These are phyloP conservation scores for Chymomyza costata DNA, from an alignment of 1,140 invertebrate species.

Conservation along the genomic window DNA sequence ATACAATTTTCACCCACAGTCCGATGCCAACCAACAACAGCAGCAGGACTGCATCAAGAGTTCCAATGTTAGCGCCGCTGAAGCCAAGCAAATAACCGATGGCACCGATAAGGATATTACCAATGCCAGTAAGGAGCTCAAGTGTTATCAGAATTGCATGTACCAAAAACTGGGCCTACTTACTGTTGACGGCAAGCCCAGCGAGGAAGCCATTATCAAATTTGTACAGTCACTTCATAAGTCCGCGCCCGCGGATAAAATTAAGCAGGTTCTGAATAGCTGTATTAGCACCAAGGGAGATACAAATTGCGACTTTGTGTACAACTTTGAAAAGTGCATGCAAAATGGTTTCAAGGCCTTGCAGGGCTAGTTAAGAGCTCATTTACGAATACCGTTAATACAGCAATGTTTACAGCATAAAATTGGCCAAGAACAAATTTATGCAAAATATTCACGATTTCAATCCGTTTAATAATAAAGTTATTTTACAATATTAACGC, in stretches of 20 bases:
- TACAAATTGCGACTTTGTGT: constrained; percentile 32
- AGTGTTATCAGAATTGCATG: constrained; percentile 54
- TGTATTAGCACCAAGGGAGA: constrained; percentile 19
- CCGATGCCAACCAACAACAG: constrained; percentile 28
- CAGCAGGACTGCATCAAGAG: constrained; percentile 57
- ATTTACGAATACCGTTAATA: not conserved
- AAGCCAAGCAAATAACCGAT: constrained; percentile 23
- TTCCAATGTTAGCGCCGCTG: constrained; percentile 33
- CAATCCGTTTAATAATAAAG: constrained; percentile 51
- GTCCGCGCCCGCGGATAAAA: constrained; percentile 31
- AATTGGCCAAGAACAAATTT: no score
- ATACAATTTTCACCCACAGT: not conserved
- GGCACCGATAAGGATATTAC: constrained; percentile 38
- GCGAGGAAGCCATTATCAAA: constrained; percentile 35
- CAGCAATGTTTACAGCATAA: not conserved
- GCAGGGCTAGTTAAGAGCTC: not conserved
- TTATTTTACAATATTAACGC: constrained; percentile 53
- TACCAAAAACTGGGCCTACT: constrained; percentile 54
- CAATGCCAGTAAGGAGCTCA: constrained; percentile 38
- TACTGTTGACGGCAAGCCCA: constrained; percentile 24
- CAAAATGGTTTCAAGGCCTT: constrained; percentile 33
- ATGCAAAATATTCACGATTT: constrained; percentile 12
- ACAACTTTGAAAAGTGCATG: constrained; percentile 43
- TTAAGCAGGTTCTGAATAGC: constrained; percentile 24
- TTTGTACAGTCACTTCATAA: constrained; percentile 29